Percentiles rank a stretch among this genome's conserved stretches.
Evolutionary conservation across 2,888 invertebrate genomes (phyloP).

Genomic region (Encarsia formosa): DNA sequence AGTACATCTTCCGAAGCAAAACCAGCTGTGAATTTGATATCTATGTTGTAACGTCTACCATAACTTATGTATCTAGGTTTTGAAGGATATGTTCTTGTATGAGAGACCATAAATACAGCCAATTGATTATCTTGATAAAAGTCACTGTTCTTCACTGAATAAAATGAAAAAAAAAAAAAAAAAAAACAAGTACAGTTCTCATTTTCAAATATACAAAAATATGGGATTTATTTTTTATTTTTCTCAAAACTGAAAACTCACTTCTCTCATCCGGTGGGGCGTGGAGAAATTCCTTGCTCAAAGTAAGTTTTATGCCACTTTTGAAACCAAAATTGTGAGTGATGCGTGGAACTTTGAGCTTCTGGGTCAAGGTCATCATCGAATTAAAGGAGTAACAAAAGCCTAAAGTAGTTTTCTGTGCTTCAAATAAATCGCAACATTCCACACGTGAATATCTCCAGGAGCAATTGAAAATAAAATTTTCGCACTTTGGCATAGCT

Average conservation of each 20-base stretch:
- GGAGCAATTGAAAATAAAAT: slow-evolving; percentile 5
- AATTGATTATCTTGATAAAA: slow-evolving; percentile 9
- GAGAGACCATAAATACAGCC: slow-evolving; percentile 31
- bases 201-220: no score
- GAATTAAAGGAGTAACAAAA: slow-evolving; percentile 21
- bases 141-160: no score
- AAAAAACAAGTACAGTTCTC: no score
- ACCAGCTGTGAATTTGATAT: slow-evolving; percentile 34
- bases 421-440: slow-evolving; percentile 15
- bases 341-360: neutral
- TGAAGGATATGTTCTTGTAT: slow-evolving; percentile 32
- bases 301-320: slow-evolving; percentile 1
- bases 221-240: no score
- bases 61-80: slow-evolving; percentile 30
- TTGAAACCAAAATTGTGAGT: neutral
- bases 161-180: no score
- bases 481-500: slow-evolving; percentile 1
- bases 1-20: slow-evolving; percentile 30
- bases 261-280: neutral
- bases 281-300: neutral
- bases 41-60: slow-evolving; percentile 32
- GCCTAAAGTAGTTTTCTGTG: slow-evolving; percentile 11
- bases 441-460: neutral
- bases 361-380: neutral
- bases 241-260: no score